Evolutionary conservation across 2,797 vertebrate genomes (phyloP).

Genomic region (Paratrypauchen microcephalus): DNA sequence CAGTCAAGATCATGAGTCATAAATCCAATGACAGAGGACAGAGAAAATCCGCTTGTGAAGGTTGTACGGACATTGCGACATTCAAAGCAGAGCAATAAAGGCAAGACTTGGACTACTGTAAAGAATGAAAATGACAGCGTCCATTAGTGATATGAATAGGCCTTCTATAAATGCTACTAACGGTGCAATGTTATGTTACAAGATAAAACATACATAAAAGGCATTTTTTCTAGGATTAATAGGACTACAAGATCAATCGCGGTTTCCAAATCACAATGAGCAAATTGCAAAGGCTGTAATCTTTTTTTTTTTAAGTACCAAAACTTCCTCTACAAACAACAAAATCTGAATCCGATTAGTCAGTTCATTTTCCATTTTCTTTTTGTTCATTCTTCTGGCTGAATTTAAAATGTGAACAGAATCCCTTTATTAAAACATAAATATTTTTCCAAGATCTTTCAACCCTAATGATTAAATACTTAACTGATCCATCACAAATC

Average conservation of each 20-base stretch:
- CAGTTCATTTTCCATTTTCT: too few relatives aligned
- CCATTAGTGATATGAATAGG: constrained; percentile 35
- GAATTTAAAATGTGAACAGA: too few relatives aligned
- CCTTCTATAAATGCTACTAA: background rate
- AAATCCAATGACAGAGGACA: constrained; percentile 47
- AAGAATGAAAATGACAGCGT: constrained; percentile 21
- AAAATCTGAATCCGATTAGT: too few relatives aligned
- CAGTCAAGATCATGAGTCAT: constrained; percentile 28
- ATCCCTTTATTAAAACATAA: too few relatives aligned
- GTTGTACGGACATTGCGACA: constrained; percentile 48
- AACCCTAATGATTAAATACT: background rate
- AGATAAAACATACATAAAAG: background rate
- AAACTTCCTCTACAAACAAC: too few relatives aligned
- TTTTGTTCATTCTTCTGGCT: too few relatives aligned
- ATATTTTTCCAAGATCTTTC: background rate
- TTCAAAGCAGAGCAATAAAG: constrained; percentile 23
- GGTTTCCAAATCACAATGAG: too few relatives aligned
- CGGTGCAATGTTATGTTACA: background rate
- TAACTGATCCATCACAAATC: background rate
- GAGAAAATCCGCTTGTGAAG: constrained; percentile 20
- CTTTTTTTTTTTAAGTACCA: too few relatives aligned
- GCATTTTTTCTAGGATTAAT: background rate
- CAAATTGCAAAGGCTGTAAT: too few relatives aligned
- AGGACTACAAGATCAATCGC: too few relatives aligned
- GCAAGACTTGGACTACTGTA: background rate